These are phyloP conservation scores for Stenodema calcarata DNA, from an alignment of 2,888 invertebrate genomes.

Conservation along the genomic window DNA sequence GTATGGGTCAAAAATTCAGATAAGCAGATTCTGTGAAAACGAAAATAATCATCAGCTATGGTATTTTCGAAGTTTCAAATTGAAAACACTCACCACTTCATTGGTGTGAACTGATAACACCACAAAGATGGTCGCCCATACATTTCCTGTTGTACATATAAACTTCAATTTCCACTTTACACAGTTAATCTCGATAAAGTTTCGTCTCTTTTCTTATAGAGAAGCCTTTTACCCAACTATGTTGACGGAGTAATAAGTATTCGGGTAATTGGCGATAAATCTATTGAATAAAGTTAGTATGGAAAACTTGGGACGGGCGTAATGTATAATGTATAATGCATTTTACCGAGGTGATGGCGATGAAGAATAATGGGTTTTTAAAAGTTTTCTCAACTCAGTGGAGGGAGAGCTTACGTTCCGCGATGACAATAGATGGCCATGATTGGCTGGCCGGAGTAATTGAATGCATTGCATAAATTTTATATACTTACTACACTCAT, in stretches of 20 bases:
- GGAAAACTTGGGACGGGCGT: conserved; percentile 17
- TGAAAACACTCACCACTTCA: too few species aligned
- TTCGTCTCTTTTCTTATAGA: neutral
- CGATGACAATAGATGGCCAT: neutral
- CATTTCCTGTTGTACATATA: neutral
- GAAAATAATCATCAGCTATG: too few species aligned
- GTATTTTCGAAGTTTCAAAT: too few species aligned
- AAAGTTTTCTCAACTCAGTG: conserved; percentile 28
- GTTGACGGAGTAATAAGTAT: conserved; percentile 42
- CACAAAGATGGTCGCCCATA: neutral
- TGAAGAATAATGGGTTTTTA: conserved; percentile 48
- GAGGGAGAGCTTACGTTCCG: neutral
- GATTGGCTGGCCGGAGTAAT: too few species aligned
- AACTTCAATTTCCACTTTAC: conserved; percentile 12
- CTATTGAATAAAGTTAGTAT: conserved; percentile 23
- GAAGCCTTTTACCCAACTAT: conserved; percentile 19
- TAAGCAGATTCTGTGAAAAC: too few species aligned
- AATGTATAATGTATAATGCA: conserved; percentile 43
- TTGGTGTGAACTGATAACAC: too few species aligned
- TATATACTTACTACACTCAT: too few species aligned
- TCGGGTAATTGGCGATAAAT: conserved; percentile 48
- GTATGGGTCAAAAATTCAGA: too few species aligned
- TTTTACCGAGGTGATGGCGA: conserved; percentile 32
- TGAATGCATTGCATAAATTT: too few species aligned
- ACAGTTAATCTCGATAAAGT: conserved; percentile 18